phyloP scores from a whole-genome alignment of 1,140 invertebrate species.

The Nixonia krombeini region DNA sequence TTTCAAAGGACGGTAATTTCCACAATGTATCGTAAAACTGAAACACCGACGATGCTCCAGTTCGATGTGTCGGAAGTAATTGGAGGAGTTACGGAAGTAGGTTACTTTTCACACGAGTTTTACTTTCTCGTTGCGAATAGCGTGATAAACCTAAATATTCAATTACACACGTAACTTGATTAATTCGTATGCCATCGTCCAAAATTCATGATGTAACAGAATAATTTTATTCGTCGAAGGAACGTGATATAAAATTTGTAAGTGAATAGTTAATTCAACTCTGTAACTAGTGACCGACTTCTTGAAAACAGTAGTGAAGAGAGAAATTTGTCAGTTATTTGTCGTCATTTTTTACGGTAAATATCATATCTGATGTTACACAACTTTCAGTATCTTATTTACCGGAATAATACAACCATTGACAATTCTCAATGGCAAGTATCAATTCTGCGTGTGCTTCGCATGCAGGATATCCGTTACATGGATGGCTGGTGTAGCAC shows the following conservation, averaged over 20 bases:
- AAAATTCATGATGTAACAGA: too few relatives aligned
- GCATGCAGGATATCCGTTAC: neutral
- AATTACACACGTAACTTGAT: too few relatives aligned
- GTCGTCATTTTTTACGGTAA: neutral
- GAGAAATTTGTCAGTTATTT: too few relatives aligned
- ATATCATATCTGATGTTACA: neutral
- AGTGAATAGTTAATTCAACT: too few relatives aligned
- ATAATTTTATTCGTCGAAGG: too few relatives aligned
- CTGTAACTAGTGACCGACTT: too few relatives aligned
- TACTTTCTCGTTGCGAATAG: neutral
- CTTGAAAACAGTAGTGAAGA: too few relatives aligned
- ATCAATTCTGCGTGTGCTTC: neutral
- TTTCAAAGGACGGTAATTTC: neutral
- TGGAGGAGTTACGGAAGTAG: conserved; percentile 16
- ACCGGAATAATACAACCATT: neutral
- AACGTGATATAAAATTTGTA: too few relatives aligned
- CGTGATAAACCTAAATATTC: too few relatives aligned
- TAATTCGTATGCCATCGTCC: too few relatives aligned
- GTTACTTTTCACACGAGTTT: conserved; percentile 21
- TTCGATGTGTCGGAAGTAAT: conserved; percentile 16
- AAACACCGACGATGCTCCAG: neutral
- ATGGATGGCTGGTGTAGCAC: too few relatives aligned
- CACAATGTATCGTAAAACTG: neutral
- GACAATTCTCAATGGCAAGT: neutral
- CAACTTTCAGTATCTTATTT: too few relatives aligned